Percentiles rank a stretch among this genome's conserved stretches.
These are phyloP conservation scores for Rhadina sibilatrix DNA, from an alignment of 2,113 vertebrate species.

Conservation along the genomic window DNA sequence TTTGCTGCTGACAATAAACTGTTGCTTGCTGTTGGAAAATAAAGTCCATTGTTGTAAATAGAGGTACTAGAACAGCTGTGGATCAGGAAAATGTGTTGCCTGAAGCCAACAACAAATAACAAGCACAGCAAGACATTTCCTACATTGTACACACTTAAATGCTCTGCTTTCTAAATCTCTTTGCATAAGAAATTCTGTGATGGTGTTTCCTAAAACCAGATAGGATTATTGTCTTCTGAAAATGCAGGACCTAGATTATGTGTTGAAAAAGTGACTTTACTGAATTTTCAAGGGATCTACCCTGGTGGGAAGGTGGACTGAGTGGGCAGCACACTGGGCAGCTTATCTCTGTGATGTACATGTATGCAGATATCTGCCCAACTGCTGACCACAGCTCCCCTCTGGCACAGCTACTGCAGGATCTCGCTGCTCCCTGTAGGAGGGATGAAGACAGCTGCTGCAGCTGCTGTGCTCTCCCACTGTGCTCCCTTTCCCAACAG, in stretches of 20 bases:
- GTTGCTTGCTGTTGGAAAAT: conserved; percentile 76
- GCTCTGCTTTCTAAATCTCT: not conserved
- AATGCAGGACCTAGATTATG: not conserved
- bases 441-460: not conserved
- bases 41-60: conserved; percentile 25
- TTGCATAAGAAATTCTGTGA: not conserved
- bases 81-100: not conserved
- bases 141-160: not conserved
- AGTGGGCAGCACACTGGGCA: not conserved
- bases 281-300: not conserved
- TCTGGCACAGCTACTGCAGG: not conserved
- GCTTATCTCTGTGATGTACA: not conserved
- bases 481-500: not conserved
- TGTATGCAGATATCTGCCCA: accelerated
- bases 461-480: not conserved
- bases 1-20: conserved; percentile 79
- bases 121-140: conserved; percentile 21
- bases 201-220: not conserved
- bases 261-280: not conserved
- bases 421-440: accelerated
- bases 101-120: conserved; percentile 15
- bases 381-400: not conserved
- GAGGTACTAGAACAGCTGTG: not conserved
- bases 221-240: not conserved
- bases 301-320: not conserved